Conservation (phyloP, 2,797 vertebrate genomes). For the Typhlichthys eigenmanni region DNA sequence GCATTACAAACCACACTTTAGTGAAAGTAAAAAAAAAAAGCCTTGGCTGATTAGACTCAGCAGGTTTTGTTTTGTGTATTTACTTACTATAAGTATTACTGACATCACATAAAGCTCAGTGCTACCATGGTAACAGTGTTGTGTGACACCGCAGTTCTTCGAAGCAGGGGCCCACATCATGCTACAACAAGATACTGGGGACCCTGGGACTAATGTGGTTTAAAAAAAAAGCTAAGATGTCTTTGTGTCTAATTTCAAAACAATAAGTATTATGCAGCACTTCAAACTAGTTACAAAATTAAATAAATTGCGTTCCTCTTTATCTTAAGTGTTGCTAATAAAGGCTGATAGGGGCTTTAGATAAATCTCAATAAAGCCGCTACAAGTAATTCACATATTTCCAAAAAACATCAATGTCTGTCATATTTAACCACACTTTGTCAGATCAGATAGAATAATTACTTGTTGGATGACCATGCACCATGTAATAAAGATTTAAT, state of each 20-base stretch:
- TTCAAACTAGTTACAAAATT: neutral
- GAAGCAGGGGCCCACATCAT: conserved; percentile 11
- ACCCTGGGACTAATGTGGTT: conserved; percentile 1
- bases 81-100: neutral
- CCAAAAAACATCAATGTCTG: too few species aligned
- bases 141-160: neutral
- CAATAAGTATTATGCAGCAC: neutral
- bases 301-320: too few species aligned
- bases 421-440: too few species aligned
- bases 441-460: too few species aligned
- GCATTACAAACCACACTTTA: neutral
- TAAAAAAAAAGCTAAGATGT: neutral
- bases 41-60: conserved; percentile 13
- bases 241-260: conserved; percentile 1
- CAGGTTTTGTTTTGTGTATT: conserved; percentile 14
- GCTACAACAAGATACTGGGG: conserved; percentile 31
- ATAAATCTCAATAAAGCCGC: too few species aligned
- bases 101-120: conserved; percentile 17
- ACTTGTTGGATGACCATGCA: too few species aligned
- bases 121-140: conserved; percentile 33
- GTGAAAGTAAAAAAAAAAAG: neutral
- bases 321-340: too few species aligned
- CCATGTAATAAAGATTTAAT: too few species aligned
- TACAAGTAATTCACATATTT: too few species aligned
- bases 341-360: too few species aligned